phyloP scores from a whole-genome alignment of 1,140 invertebrate genomes.

The Pantala flavescens region DNA sequence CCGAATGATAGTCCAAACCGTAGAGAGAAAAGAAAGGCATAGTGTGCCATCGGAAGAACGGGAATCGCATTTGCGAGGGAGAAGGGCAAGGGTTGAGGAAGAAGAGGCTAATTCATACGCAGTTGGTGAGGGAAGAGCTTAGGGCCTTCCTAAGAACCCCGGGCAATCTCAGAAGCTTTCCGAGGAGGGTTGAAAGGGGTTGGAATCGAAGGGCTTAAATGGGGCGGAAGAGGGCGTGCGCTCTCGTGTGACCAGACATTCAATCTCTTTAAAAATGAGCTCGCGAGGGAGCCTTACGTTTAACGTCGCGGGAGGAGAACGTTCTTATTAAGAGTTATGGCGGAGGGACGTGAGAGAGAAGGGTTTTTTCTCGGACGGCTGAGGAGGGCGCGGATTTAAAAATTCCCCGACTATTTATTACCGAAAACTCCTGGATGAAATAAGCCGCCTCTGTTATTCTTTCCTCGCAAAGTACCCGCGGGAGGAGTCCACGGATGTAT shows the following conservation, averaged over 20 bases:
- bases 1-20: too few species aligned
- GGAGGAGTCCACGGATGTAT: background rate
- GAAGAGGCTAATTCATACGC: background rate
- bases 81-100: background rate
- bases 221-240: background rate
- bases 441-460: too few species aligned
- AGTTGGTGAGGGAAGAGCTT: background rate
- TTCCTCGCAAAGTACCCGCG: background rate
- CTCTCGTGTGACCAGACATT: background rate
- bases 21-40: too few species aligned
- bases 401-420: background rate
- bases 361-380: background rate
- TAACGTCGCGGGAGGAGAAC: background rate
- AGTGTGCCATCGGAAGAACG: too few species aligned
- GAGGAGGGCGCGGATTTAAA: background rate
- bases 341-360: background rate
- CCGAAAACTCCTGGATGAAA: background rate
- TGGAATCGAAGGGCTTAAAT: background rate
- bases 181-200: background rate
- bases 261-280: constrained; percentile 2
- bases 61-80: too few species aligned
- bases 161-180: constrained; percentile 3
- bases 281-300: background rate
- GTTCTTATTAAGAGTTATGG: background rate
- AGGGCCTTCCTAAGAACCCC: background rate